Conservation (phyloP, 2,797 vertebrate species). For the Geotrypetes seraphini region DNA sequence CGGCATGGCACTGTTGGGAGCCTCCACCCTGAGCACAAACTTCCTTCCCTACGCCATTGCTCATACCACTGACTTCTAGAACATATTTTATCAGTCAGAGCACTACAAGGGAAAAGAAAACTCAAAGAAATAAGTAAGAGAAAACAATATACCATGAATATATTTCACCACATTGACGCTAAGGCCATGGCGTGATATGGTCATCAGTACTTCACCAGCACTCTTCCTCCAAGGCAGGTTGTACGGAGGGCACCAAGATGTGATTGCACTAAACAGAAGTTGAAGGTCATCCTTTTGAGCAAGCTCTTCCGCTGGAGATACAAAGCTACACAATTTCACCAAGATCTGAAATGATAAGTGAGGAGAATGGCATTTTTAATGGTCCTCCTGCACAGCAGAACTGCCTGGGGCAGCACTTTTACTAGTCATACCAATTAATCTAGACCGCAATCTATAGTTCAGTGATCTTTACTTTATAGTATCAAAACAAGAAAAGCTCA, state of each 20-base stretch:
- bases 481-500: too few relatives aligned
- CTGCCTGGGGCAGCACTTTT: too few relatives aligned
- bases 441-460: too few relatives aligned
- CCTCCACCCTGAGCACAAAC: too few relatives aligned
- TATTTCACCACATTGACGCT: conserved; percentile 97
- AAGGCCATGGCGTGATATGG: conserved; percentile 92
- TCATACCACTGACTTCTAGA: background rate
- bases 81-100: background rate
- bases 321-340: conserved; percentile 91
- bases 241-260: conserved; percentile 96
- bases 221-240: conserved; percentile 97
- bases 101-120: background rate
- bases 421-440: too few relatives aligned
- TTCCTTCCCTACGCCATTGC: too few relatives aligned
- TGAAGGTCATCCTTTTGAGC: conserved; percentile 98
- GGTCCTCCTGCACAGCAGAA: too few relatives aligned
- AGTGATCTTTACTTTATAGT: too few relatives aligned
- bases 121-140: background rate
- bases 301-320: conserved; percentile 93
- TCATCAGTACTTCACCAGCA: conserved; percentile 92
- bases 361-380: too few relatives aligned
- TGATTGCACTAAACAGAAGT: conserved; percentile 97
- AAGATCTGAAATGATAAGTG: conserved; percentile 80
- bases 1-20: too few relatives aligned
- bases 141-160: conserved; percentile 72